Conservation (phyloP, 2,113 vertebrate species). For the Microcebus jonahi region DNA sequence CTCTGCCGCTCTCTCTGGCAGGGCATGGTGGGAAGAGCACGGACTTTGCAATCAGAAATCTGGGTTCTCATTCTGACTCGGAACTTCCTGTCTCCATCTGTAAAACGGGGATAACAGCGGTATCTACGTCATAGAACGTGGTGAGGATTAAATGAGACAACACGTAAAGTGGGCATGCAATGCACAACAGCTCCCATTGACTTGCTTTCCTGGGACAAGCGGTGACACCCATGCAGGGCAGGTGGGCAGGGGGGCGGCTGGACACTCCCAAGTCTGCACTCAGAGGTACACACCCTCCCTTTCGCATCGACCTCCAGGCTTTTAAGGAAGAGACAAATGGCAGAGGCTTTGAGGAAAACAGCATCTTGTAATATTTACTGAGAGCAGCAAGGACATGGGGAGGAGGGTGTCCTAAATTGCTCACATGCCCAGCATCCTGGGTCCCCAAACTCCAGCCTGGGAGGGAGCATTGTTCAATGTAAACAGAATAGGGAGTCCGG, state of each 20-base stretch:
- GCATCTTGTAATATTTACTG: not conserved
- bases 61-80: not conserved
- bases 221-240: not conserved
- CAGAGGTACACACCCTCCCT: not conserved
- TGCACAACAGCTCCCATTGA: not conserved
- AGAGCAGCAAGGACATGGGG: not conserved
- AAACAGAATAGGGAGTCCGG: not conserved
- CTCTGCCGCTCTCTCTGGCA: not conserved
- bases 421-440: not conserved
- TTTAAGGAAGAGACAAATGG: not conserved
- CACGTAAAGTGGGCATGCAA: too few species aligned
- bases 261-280: not conserved
- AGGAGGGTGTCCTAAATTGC: not conserved
- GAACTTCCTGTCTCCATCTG: not conserved
- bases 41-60: not conserved
- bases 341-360: not conserved
- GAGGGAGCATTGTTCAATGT: not conserved
- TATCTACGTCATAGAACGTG: not conserved
- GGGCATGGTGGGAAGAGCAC: accelerated
- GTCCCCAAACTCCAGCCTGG: not conserved
- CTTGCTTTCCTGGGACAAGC: not conserved
- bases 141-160: not conserved
- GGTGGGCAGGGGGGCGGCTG: not conserved
- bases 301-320: too few species aligned
- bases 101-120: not conserved